Conservation (phyloP, 2,888 invertebrate species). For the Icerya purchasi region DNA sequence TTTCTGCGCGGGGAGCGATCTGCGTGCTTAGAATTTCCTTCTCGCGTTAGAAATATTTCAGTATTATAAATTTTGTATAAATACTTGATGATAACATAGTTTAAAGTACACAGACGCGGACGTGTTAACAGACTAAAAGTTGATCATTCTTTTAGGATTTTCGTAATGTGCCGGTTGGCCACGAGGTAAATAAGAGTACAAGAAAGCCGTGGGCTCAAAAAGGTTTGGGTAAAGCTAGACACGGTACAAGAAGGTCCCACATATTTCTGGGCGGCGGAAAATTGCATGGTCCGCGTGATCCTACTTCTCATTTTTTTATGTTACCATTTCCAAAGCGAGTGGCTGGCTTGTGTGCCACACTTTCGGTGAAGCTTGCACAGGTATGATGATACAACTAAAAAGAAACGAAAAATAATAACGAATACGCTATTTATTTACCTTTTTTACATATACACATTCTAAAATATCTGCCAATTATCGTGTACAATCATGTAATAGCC, state of each 20-base stretch:
- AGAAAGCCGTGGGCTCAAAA: conserved; percentile 96
- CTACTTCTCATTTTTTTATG: conserved; percentile 83
- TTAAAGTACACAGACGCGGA: too few relatives aligned
- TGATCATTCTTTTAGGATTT: conserved; percentile 36
- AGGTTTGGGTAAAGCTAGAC: conserved; percentile 69
- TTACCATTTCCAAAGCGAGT: conserved; percentile 55
- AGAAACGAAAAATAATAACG: neutral
- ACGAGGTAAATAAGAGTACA: conserved; percentile 75
- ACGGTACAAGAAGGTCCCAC: conserved; percentile 80
- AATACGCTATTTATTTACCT: too few relatives aligned
- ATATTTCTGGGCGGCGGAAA: conserved; percentile 56
- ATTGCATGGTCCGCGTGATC: conserved; percentile 77
- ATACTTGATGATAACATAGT: too few relatives aligned
- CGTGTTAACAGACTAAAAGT: too few relatives aligned
- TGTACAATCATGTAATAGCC: too few relatives aligned
- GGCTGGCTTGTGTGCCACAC: conserved; percentile 53
- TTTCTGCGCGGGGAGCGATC: too few relatives aligned
- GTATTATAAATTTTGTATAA: too few relatives aligned
- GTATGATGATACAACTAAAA: conserved; percentile 19
- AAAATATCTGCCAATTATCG: too few relatives aligned
- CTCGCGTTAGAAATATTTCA: too few relatives aligned
- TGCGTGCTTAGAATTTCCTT: too few relatives aligned
- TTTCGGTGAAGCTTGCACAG: conserved; percentile 78
- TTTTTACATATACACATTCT: too few relatives aligned
- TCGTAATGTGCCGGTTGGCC: conserved; percentile 39